Conservation (phyloP, 2,797 vertebrate genomes). For the Brachyalestes nurse region DNA sequence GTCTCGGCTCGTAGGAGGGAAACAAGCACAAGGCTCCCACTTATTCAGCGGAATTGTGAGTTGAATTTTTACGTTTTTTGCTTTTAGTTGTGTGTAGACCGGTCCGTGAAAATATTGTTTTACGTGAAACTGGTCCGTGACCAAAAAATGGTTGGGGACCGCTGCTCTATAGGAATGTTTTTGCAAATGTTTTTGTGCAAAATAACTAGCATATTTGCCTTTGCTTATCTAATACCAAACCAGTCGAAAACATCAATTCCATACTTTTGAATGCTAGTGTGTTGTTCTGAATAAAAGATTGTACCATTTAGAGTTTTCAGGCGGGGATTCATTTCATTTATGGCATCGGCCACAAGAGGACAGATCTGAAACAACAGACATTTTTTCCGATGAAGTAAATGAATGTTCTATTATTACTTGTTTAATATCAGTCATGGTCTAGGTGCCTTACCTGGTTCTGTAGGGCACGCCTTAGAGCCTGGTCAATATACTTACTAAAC, state of each 20-base stretch:
- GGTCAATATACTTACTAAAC: slow-evolving; percentile 67
- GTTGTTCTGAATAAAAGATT: not conserved
- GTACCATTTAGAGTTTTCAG: slow-evolving; percentile 79
- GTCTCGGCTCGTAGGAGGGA: no score
- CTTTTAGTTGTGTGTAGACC: no score
- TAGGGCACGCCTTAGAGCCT: slow-evolving; percentile 62
- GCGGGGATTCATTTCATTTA: slow-evolving; percentile 71
- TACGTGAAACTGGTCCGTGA: no score
- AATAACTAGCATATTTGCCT: no score
- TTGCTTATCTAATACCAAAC: not conserved
- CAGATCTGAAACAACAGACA: slow-evolving; percentile 73
- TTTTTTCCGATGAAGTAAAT: not conserved
- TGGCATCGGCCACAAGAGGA: slow-evolving; percentile 66
- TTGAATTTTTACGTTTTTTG: no score
- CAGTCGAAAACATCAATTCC: not conserved
- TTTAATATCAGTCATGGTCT: no score
- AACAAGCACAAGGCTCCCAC: no score
- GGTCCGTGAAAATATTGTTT: no score
- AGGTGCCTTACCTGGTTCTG: slow-evolving; percentile 70
- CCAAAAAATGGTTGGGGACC: no score
- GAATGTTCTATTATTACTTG: not conserved
- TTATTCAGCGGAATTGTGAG: no score
- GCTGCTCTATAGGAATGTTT: no score
- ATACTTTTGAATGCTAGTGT: not conserved
- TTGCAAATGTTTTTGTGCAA: no score